A percentile compares a stretch with the other conserved stretches of the same genome.
phyloP scores from a whole-genome alignment of 1,140 invertebrate species.

The Paraescarpia echinospica region DNA sequence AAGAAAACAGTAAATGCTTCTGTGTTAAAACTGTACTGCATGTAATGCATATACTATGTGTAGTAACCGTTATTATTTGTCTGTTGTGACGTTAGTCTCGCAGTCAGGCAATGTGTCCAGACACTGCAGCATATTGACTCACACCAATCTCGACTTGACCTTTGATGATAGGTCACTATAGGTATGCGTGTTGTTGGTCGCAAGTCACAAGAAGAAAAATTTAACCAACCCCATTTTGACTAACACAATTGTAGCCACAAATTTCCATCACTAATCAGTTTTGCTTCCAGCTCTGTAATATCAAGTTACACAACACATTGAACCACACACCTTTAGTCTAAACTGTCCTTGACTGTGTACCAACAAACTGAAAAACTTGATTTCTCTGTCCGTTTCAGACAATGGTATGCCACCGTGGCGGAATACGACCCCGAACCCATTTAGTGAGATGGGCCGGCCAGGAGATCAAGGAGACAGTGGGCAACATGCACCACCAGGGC shows the following conservation, averaged over 20 bases:
- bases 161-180: too few relatives aligned
- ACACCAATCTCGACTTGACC: too few relatives aligned
- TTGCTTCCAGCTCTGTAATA: too few relatives aligned
- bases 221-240: too few relatives aligned
- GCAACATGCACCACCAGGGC: not conserved
- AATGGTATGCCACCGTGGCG: not conserved
- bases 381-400: not conserved
- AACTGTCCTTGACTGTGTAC: not conserved
- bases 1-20: not conserved
- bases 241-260: too few relatives aligned
- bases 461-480: not conserved
- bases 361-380: not conserved
- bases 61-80: not conserved
- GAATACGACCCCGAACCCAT: not conserved
- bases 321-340: too few relatives aligned
- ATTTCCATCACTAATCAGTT: too few relatives aligned
- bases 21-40: too few relatives aligned
- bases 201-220: too few relatives aligned
- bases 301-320: too few relatives aligned
- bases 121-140: too few relatives aligned
- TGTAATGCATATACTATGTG: not conserved
- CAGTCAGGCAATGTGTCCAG: not conserved
- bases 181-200: too few relatives aligned
- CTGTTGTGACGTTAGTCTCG: not conserved
- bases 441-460: not conserved